Evolutionary conservation across 2,797 vertebrate species (phyloP).

Genomic region (Micrastur ruficollis): DNA sequence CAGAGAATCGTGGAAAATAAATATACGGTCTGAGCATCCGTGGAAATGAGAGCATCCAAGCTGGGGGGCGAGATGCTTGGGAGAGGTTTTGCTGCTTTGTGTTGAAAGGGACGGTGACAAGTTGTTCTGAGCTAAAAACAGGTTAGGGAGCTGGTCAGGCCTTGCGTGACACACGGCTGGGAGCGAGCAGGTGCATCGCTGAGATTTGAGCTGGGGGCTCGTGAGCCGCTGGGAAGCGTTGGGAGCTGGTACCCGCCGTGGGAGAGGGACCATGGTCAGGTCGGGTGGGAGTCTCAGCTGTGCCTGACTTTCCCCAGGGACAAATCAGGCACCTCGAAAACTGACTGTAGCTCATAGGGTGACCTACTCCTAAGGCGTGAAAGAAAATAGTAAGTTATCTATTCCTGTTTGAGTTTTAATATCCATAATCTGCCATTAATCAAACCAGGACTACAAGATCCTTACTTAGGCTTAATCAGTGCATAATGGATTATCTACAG

Average conservation of each 20-base stretch:
- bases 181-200: background rate
- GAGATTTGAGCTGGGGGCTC: background rate
- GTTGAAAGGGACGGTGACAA: background rate
- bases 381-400: constrained; percentile 21
- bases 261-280: background rate
- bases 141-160: background rate
- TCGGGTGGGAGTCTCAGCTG: background rate
- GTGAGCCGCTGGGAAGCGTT: accelerated
- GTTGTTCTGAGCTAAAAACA: background rate
- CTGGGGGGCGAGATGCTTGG: background rate
- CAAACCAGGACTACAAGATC: constrained; percentile 34
- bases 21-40: accelerated
- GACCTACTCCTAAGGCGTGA: background rate
- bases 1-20: background rate
- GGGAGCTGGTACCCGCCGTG: background rate
- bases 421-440: constrained; percentile 60
- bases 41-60: background rate
- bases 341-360: background rate
- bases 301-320: background rate
- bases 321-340: background rate
- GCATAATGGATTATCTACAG: constrained; percentile 68
- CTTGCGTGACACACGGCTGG: background rate
- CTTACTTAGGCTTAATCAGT: constrained; percentile 57
- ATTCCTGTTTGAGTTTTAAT: constrained; percentile 37
- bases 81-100: background rate